Evolutionary conservation across 2,113 vertebrate genomes (phyloP).

Genomic region (Sminthopsis crassicaudata): DNA sequence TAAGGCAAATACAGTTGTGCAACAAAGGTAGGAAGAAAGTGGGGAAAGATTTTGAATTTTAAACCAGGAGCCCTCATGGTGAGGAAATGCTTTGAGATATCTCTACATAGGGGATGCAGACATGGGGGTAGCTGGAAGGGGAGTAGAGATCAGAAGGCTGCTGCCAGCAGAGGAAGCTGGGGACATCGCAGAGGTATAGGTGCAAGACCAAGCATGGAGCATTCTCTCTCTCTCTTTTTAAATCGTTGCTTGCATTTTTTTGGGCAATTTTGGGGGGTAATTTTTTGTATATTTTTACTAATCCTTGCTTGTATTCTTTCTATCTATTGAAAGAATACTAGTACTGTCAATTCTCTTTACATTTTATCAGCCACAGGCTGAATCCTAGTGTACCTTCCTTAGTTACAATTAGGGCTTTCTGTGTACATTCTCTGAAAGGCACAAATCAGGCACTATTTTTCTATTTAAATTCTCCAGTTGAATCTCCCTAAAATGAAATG

Average conservation of each 20-base stretch:
- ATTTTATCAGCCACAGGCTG: neutral
- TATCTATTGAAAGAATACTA: neutral
- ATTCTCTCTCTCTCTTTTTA: too few species aligned
- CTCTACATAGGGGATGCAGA: neutral
- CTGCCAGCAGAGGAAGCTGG: too few species aligned
- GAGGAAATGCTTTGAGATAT: neutral
- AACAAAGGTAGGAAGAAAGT: too few species aligned
- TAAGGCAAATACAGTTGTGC: too few species aligned
- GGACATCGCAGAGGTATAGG: neutral
- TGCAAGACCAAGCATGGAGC: neutral
- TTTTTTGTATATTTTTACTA: too few species aligned
- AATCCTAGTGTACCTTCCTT: neutral
- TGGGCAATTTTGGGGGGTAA: too few species aligned
- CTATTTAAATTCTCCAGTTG: neutral
- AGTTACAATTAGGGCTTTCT: neutral
- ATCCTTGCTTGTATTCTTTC: neutral
- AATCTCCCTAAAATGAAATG: neutral
- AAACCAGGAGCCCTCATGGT: neutral
- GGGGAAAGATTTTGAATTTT: too few species aligned
- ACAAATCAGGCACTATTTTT: too few species aligned
- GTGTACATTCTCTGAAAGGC: neutral
- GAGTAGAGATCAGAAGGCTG: neutral
- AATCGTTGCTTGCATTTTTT: too few species aligned
- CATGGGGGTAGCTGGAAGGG: neutral
- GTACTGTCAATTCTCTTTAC: neutral